Conservation (phyloP, 1,140 invertebrate genomes). For the Diabrotica virgifera region DNA sequence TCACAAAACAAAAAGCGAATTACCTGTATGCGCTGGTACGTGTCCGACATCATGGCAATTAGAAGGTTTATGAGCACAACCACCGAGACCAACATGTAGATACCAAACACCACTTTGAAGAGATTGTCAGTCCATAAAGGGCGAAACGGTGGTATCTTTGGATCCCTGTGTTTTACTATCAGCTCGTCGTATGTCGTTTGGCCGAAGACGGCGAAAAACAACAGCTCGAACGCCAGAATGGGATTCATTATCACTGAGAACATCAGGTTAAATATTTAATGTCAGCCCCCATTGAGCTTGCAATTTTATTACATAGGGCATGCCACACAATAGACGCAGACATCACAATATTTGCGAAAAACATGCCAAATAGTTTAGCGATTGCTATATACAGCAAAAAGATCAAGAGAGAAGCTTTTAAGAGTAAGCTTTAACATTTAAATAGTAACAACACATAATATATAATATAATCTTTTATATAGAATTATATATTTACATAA, state of each 20-base stretch:
- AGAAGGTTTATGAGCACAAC: conserved; percentile 97
- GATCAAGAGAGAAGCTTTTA: no score
- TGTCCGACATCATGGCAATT: conserved; percentile 99
- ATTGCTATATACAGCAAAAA: neutral
- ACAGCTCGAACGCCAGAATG: conserved; percentile 89
- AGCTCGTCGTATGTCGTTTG: conserved; percentile 86
- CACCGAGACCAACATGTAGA: conserved; percentile 96
- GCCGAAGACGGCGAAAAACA: conserved; percentile 98
- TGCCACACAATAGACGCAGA: conserved; percentile 16
- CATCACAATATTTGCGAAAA: conserved; percentile 15
- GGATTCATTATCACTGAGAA: conserved; percentile 77
- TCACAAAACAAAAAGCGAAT: conserved; percentile 56
- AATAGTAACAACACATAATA: no score
- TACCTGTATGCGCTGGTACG: conserved; percentile 95
- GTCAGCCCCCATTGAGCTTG: neutral
- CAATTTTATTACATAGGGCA: conserved; percentile 10
- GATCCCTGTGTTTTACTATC: conserved; percentile 56
- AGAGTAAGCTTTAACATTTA: no score
- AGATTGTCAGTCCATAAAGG: conserved; percentile 75
- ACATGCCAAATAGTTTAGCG: conserved; percentile 9
- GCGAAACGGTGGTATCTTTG: conserved; percentile 39
- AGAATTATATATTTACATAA: no score
- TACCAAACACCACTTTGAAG: conserved; percentile 87
- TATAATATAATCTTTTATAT: no score
- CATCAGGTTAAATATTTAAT: conserved; percentile 6